phyloP scores from a whole-genome alignment of 2,113 vertebrate species.

The Carassius gibelio region DNA sequence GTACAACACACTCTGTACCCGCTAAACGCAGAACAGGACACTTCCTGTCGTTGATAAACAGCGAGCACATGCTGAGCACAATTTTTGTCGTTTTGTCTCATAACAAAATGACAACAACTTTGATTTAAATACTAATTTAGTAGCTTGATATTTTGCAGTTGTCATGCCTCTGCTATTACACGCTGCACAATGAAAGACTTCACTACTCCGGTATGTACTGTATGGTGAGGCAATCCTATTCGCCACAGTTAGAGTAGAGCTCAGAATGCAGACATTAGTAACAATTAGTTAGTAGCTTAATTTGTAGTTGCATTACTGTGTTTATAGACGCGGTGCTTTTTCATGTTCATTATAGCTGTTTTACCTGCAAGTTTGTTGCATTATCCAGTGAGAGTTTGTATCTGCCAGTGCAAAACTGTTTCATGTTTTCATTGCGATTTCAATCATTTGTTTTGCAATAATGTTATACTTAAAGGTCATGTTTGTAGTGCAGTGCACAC shows the following conservation, averaged over 20 bases:
- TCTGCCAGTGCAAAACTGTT: not conserved
- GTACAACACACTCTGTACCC: not conserved
- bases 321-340: not conserved
- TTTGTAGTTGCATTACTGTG: not conserved
- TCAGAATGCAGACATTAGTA: not conserved
- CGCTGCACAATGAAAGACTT: not conserved
- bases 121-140: not conserved
- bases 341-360: not conserved
- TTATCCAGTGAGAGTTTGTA: not conserved
- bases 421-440: not conserved
- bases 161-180: not conserved
- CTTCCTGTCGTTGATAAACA: slow-evolving; percentile 14
- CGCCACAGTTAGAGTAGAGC: not conserved
- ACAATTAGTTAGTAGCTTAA: not conserved
- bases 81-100: not conserved
- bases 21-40: not conserved
- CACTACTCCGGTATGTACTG: not conserved
- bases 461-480: not conserved
- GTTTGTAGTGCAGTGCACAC: not conserved
- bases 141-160: not conserved
- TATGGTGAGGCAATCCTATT: not conserved
- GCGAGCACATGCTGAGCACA: not conserved
- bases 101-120: not conserved
- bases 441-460: not conserved
- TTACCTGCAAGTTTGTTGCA: too few relatives aligned